Percentiles rank a stretch among this genome's conserved stretches.
phyloP scores from a whole-genome alignment of 1,140 invertebrate genomes.

The Physella acuta region DNA sequence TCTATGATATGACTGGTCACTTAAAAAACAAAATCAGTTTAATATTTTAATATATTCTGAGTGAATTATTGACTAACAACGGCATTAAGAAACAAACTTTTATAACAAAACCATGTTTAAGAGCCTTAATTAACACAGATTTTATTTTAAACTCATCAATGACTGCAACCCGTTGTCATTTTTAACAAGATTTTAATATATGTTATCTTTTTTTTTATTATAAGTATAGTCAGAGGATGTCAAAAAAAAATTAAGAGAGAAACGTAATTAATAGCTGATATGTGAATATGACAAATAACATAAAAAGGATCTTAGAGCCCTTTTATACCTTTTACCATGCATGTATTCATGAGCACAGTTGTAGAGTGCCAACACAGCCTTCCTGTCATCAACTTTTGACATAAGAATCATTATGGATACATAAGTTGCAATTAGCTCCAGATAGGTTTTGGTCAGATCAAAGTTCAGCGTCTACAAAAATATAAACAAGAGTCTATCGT shows the following conservation, averaged over 20 bases:
- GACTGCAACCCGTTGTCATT: neutral
- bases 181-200: no score
- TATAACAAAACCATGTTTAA: no score
- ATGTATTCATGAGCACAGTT: constrained; percentile 97
- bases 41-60: neutral
- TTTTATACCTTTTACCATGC: constrained; percentile 79
- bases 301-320: no score
- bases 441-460: constrained; percentile 92
- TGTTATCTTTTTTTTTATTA: no score
- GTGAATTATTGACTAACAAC: no score
- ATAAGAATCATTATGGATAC: constrained; percentile 94
- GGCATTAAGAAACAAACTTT: no score
- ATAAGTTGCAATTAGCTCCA: constrained; percentile 93
- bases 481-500: neutral
- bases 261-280: no score
- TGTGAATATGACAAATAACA: no score
- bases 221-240: no score
- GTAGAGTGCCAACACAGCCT: constrained; percentile 93
- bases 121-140: no score
- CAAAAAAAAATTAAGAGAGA: no score
- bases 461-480: constrained; percentile 81
- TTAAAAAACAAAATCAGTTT: constrained; percentile 38
- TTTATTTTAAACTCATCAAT: neutral
- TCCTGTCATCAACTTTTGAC: constrained; percentile 94
- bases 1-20: constrained; percentile 89